Evolutionary conservation across 2,113 vertebrate genomes (phyloP).

Genomic region (Microcebus lehilahytsara): DNA sequence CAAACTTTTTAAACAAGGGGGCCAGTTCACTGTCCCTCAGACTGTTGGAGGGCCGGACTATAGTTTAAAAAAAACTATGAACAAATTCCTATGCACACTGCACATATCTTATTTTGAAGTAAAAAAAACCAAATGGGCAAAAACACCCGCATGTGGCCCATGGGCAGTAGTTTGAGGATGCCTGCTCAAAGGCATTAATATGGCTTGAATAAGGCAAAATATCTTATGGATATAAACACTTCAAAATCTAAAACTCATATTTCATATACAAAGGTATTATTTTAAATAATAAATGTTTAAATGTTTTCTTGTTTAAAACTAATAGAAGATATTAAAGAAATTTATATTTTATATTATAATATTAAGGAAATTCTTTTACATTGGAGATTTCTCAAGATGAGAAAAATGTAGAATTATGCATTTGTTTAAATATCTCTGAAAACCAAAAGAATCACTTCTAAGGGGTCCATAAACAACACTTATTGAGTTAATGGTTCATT

Average conservation of each 20-base stretch:
- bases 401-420: slow-evolving; percentile 36
- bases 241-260: not conserved
- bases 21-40: too few species aligned
- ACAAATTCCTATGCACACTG: too few species aligned
- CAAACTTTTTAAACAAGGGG: too few species aligned
- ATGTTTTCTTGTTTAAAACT: not conserved
- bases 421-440: slow-evolving; percentile 31
- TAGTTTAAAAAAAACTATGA: too few species aligned
- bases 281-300: not conserved
- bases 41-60: too few species aligned
- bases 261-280: not conserved
- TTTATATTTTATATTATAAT: slow-evolving; percentile 19
- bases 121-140: too few species aligned
- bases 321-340: not conserved
- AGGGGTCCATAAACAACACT: slow-evolving; percentile 5
- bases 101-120: too few species aligned
- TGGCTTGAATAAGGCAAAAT: not conserved
- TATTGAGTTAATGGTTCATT: slow-evolving; percentile 43
- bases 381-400: slow-evolving; percentile 52
- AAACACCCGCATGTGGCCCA: too few species aligned
- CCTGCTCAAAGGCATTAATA: not conserved
- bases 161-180: too few species aligned
- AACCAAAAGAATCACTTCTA: slow-evolving; percentile 6
- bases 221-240: slow-evolving; percentile 16
- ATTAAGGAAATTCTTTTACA: slow-evolving; percentile 30